Conservation (phyloP, 2,113 vertebrate genomes). For the Rhodinocichla rosea region DNA sequence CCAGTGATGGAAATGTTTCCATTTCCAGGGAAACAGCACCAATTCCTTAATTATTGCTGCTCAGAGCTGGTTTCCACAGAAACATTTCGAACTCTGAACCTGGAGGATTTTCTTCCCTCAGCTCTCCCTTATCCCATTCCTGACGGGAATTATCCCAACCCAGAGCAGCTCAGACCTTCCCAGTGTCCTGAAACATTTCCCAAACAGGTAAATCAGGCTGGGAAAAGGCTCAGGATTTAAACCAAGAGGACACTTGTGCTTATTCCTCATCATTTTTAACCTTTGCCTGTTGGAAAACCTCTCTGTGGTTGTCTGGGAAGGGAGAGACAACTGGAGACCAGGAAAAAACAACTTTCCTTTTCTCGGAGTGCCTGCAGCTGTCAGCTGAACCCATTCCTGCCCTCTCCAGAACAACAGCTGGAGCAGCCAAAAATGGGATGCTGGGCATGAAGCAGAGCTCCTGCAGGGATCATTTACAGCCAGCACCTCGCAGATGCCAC, state of each 20-base stretch:
- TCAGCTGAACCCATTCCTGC: slow-evolving; percentile 51
- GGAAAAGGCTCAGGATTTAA: not conserved
- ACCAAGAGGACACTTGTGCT: not conserved
- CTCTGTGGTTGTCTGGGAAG: not conserved
- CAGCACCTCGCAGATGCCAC: slow-evolving; percentile 67
- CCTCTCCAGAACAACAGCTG: slow-evolving; percentile 75
- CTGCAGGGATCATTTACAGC: slow-evolving; percentile 54
- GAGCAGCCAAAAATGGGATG: slow-evolving; percentile 49
- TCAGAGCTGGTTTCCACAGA: not conserved
- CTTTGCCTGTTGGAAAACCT: not conserved
- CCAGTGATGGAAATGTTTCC: not conserved
- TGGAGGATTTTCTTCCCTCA: not conserved
- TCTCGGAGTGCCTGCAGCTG: slow-evolving; percentile 70
- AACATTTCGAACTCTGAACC: not conserved
- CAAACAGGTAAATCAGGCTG: not conserved
- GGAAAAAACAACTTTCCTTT: slow-evolving; percentile 49
- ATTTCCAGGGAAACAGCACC: not conserved
- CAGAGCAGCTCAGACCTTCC: not conserved
- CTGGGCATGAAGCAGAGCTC: slow-evolving; percentile 33
- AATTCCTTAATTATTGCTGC: not conserved
- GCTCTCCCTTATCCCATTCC: not conserved
- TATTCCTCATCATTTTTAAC: not conserved
- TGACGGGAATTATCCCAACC: not conserved
- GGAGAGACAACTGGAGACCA: slow-evolving; percentile 60
- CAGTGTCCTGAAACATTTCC: fast-evolving